Conservation (phyloP, 2,888 invertebrate species). For the Penaeus monodon region DNA sequence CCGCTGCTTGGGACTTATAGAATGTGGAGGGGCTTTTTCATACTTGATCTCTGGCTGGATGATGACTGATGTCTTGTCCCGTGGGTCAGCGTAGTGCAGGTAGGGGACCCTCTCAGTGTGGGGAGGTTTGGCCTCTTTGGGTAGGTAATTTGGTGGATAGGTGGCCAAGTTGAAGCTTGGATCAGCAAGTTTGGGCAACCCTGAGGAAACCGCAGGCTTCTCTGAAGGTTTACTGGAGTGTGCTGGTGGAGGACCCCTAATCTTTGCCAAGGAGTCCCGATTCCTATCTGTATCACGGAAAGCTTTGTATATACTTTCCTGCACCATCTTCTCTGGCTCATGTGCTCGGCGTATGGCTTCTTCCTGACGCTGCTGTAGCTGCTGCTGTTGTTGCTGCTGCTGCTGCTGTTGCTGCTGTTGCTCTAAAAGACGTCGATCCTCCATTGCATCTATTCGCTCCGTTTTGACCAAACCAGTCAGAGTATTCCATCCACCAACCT, state of each 20-base stretch:
- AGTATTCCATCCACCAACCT: slow-evolving; percentile 52
- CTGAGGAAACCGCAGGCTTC: slow-evolving; percentile 32
- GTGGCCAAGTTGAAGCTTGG: slow-evolving; percentile 47
- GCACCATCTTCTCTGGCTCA: slow-evolving; percentile 58
- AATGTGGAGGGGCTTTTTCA: slow-evolving; percentile 60
- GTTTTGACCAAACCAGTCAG: slow-evolving; percentile 40
- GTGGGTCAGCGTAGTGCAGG: slow-evolving; percentile 44
- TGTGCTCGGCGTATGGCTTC: slow-evolving; percentile 39
- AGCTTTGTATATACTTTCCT: slow-evolving; percentile 62
- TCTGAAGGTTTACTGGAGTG: slow-evolving; percentile 56
- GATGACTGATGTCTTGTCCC: slow-evolving; percentile 63
- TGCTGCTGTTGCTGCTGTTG: slow-evolving; percentile 45
- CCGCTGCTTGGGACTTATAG: slow-evolving; percentile 63
- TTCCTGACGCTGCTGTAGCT: slow-evolving; percentile 53
- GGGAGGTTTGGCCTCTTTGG: slow-evolving; percentile 52
- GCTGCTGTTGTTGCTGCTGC: slow-evolving; percentile 45
- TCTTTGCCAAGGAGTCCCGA: slow-evolving; percentile 28
- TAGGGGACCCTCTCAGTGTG: slow-evolving; percentile 51
- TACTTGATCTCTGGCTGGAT: slow-evolving; percentile 63
- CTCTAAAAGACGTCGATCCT: slow-evolving; percentile 52
- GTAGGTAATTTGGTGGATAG: slow-evolving; percentile 38
- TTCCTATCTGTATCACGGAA: slow-evolving; percentile 51
- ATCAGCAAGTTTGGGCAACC: slow-evolving; percentile 54
- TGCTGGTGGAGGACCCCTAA: slow-evolving; percentile 53
- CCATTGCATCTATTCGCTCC: slow-evolving; percentile 39